These are phyloP conservation scores for Vesta saturnalis DNA, from an alignment of 2,888 invertebrate genomes.

Conservation along the genomic window DNA sequence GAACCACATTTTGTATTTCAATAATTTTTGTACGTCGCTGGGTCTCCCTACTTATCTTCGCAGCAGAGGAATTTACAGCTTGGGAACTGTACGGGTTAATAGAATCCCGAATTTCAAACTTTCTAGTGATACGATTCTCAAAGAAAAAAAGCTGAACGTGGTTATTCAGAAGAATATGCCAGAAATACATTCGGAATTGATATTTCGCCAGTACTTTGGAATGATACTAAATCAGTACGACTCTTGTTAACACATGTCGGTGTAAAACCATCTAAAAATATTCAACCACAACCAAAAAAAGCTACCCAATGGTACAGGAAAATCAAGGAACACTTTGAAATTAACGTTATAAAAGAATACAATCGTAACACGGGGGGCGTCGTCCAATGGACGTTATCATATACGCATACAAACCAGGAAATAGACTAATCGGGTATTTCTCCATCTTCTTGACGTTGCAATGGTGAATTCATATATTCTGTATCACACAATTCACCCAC, in stretches of 20 bases:
- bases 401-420: not conserved
- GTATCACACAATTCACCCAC: too few species aligned
- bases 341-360: constrained; percentile 43
- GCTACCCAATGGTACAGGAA: constrained; percentile 18
- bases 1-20: too few species aligned
- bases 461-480: too few species aligned
- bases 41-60: too few species aligned
- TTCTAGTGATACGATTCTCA: not conserved
- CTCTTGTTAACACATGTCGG: constrained; percentile 52
- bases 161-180: constrained; percentile 6
- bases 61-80: not conserved
- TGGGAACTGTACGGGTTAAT: not conserved
- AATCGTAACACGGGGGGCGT: constrained; percentile 45
- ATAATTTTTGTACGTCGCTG: too few species aligned
- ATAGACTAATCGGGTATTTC: too few species aligned
- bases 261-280: constrained; percentile 39
- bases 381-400: constrained; percentile 43
- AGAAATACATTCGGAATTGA: not conserved
- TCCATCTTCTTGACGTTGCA: too few species aligned
- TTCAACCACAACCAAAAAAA: not conserved
- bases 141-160: constrained; percentile 1
- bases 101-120: not conserved
- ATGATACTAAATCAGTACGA: constrained; percentile 32
- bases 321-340: constrained; percentile 14
- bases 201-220: constrained; percentile 31